phyloP scores from a whole-genome alignment of 2,113 vertebrate genomes.

The Heterochromis multidens region DNA sequence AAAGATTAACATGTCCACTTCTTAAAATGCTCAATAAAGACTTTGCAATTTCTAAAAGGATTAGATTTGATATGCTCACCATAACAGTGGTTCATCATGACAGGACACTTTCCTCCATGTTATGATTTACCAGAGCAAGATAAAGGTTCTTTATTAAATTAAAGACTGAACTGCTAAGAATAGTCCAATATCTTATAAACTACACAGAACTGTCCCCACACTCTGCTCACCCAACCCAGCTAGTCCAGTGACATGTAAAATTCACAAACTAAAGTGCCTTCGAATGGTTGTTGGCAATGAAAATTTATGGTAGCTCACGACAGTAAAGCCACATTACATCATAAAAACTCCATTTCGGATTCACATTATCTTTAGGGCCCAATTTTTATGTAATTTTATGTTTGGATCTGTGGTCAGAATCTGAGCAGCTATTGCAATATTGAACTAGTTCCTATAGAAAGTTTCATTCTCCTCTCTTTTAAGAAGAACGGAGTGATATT shows the following conservation, averaged over 20 bases:
- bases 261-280: constrained; percentile 12
- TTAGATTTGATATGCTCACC: background rate
- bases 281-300: constrained; percentile 46
- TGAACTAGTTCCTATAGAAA: constrained; percentile 14
- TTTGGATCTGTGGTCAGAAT: constrained; percentile 11
- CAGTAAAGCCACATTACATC: constrained; percentile 47
- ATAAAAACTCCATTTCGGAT: constrained; percentile 54
- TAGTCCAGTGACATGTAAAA: constrained; percentile 27
- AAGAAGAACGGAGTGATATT: background rate
- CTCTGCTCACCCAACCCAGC: background rate
- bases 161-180: background rate
- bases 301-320: constrained; percentile 45
- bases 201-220: background rate
- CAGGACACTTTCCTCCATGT: background rate
- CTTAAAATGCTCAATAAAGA: background rate
- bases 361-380: constrained; percentile 26
- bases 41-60: background rate
- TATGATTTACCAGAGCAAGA: background rate
- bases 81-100: background rate
- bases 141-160: background rate
- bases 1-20: background rate
- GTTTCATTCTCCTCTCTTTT: constrained; percentile 7
- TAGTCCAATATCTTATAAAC: background rate
- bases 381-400: constrained; percentile 46
- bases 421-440: constrained; percentile 11